Evolutionary conservation across 2,888 invertebrate genomes (phyloP), one percentile per base, ranked within the genome.

Genomic region (Hirudinaria manillensis): DNA sequence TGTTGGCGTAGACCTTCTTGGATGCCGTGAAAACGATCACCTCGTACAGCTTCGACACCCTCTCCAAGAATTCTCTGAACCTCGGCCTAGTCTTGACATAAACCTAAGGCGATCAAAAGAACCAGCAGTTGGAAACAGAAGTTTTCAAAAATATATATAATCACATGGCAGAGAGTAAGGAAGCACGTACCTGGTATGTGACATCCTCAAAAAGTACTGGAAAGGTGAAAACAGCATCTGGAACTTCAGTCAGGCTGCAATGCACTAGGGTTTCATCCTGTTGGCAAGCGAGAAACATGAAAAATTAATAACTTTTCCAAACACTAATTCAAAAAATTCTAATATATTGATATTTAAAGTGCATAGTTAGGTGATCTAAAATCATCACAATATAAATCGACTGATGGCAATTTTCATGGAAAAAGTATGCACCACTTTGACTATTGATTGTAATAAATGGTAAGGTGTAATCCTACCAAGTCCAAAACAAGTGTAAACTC

Each of bases 11-110:
- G 67, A 96, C 93, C 71, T 94, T 89, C 87, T 96, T 96, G 83
- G 93, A 93, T 65, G 96, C 96, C 0, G 96, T 97, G 88, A 97
- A 97, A 75, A 96, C 87, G 74, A 95, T 94, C 34, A 96, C 94
- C 86, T 96, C 95, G 86, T 92, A 96, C 77, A 91, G 84, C 10
- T 91, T 89, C 0, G 94, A 92, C 56, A 94, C 92, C 77, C 91
- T 90, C 81, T 94, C 92, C 80, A 97, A 88, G 86, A 97, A 97
- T 87, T 95, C 94, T 13, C 91, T 89, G 86, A 95, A 93, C 85
- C 89, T 92, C 0, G 96, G 96, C 71, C 96, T 80, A 0, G 95
- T 94, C 80, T 95, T 89, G 0, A 95, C 96, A 85, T 91, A 88
- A 80, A 90, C 88, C 87, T 87, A 78, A 4, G 24, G 68, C 34